Percentiles rank a stretch among this genome's conserved stretches.
phyloP scores from a whole-genome alignment of 2,888 invertebrate species.

The Neelides folsomi region DNA sequence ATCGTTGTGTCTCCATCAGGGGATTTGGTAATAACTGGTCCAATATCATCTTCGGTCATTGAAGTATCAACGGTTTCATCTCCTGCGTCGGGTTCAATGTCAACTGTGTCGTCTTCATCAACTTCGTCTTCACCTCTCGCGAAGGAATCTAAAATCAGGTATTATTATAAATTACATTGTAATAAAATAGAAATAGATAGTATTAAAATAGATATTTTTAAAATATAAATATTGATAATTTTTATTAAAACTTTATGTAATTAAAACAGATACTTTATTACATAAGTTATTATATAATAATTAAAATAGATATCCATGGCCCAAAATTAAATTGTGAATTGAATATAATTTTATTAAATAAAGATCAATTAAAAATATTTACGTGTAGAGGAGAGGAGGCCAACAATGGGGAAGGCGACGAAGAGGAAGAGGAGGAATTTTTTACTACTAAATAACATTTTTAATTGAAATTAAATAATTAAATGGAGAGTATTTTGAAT shows the following conservation, averaged over 20 bases:
- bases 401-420: slow-evolving; percentile 30
- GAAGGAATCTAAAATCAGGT: slow-evolving; percentile 12
- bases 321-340: too few relatives aligned
- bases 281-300: too few relatives aligned
- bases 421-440: slow-evolving; percentile 27
- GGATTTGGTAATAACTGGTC: slow-evolving; percentile 50
- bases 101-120: slow-evolving; percentile 46
- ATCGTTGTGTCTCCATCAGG: slow-evolving; percentile 83
- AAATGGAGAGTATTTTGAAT: too few relatives aligned
- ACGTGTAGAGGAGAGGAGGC: slow-evolving; percentile 25
- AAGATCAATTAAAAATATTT: slow-evolving; percentile 5
- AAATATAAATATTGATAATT: too few relatives aligned
- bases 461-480: background rate
- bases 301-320: too few relatives aligned
- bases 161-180: slow-evolving; percentile 1
- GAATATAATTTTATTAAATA: too few relatives aligned
- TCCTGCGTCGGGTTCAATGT: slow-evolving; percentile 33
- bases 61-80: slow-evolving; percentile 37
- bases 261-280: too few relatives aligned
- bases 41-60: slow-evolving; percentile 46
- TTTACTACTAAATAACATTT: slow-evolving; percentile 16
- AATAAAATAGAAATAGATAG: too few relatives aligned
- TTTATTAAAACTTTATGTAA: too few relatives aligned
- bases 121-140: slow-evolving; percentile 39
- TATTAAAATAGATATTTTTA: too few relatives aligned